Evolutionary conservation across 2,888 invertebrate genomes (phyloP).

Genomic region (Nomada flava): DNA sequence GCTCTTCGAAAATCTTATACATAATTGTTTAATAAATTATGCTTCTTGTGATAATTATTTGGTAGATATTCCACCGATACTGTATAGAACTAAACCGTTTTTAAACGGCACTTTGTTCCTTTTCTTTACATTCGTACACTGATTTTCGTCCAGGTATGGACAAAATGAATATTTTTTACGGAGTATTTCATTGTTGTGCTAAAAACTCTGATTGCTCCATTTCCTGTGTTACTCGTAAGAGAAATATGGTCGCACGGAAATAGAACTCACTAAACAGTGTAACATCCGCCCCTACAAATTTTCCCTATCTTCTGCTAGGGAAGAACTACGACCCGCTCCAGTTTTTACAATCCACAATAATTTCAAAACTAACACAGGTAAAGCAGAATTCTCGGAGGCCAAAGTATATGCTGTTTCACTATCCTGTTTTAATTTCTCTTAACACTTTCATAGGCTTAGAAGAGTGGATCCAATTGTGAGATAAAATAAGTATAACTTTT

Average conservation of each 20-base stretch:
- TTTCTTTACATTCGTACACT: too few relatives aligned
- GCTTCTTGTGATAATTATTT: too few relatives aligned
- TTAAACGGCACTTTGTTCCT: too few relatives aligned
- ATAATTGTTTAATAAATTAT: too few relatives aligned
- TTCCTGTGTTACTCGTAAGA: not conserved
- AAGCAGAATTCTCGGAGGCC: not conserved
- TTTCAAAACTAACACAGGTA: not conserved
- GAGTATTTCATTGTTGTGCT: not conserved
- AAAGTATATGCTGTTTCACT: not conserved
- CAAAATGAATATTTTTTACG: not conserved
- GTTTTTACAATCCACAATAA: not conserved
- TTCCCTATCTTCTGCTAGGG: not conserved
- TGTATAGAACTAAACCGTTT: too few relatives aligned
- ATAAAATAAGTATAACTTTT: too few relatives aligned
- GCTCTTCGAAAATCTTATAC: too few relatives aligned
- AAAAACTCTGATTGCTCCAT: not conserved
- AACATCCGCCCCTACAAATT: not conserved
- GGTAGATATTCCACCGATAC: too few relatives aligned
- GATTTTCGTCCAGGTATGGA: not conserved
- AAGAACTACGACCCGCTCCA: not conserved
- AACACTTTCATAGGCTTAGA: too few relatives aligned
- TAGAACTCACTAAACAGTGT: not conserved
- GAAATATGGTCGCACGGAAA: not conserved
- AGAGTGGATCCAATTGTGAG: too few relatives aligned
- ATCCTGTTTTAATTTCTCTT: too few relatives aligned